A percentile compares a stretch with the other conserved stretches of the same genome.
Evolutionary conservation across 1,140 invertebrate genomes (phyloP).

Genomic region (Copidosoma floridanum): DNA sequence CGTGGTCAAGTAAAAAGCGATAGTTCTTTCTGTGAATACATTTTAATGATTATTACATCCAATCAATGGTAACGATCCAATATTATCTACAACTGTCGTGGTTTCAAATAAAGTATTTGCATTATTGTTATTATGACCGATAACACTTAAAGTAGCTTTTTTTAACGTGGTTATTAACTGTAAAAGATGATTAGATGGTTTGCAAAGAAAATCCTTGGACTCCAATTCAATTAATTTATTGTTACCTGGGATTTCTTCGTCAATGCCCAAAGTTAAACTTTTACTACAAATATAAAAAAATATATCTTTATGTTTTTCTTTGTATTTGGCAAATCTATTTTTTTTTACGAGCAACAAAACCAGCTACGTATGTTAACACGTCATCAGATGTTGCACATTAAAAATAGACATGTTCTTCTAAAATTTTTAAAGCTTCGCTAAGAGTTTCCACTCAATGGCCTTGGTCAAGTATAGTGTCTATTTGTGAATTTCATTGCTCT

Average conservation of each 20-base stretch:
- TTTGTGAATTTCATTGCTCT: not conserved
- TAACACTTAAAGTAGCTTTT: not conserved
- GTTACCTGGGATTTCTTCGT: not conserved
- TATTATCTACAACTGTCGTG: not conserved
- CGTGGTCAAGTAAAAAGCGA: no score
- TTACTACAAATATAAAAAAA: not conserved
- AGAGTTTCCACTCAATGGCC: not conserved
- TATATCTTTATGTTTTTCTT: no score
- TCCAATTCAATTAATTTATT: not conserved
- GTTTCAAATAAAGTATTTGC: not conserved
- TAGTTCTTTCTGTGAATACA: no score
- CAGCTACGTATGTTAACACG: constrained; percentile 3
- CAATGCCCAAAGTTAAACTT: not conserved
- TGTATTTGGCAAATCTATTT: no score
- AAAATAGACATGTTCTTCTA: not conserved
- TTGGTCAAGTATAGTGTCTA: not conserved
- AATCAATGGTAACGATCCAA: not conserved
- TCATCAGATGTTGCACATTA: not conserved
- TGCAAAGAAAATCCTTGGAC: not conserved
- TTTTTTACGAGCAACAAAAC: constrained; percentile 6
- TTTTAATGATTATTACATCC: no score
- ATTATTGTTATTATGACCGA: not conserved
- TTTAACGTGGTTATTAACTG: not conserved
- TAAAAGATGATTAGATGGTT: constrained; percentile 2
- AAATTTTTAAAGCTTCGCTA: not conserved